Evolutionary conservation across 2,888 invertebrate genomes (phyloP).

Genomic region (Cataglyphis altisquamis): DNA sequence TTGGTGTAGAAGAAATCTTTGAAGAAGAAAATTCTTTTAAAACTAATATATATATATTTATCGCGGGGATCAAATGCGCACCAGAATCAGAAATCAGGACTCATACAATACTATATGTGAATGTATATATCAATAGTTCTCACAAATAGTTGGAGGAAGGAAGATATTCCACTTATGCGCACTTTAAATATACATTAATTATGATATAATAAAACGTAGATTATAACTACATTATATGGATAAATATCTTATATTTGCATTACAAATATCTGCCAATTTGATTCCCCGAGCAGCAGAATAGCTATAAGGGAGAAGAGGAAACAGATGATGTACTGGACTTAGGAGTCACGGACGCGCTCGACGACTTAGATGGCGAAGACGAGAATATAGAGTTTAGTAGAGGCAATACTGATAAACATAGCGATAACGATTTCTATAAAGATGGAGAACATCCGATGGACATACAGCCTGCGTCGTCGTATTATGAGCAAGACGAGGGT

Average conservation of each 20-base stretch:
- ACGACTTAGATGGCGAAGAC: conserved; percentile 85
- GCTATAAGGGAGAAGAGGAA: conserved; percentile 86
- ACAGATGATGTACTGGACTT: conserved; percentile 86
- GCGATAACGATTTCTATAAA: conserved; percentile 81
- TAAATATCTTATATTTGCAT: conserved; percentile 68
- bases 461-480: conserved; percentile 61
- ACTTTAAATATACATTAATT: conserved; percentile 33
- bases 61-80: not conserved
- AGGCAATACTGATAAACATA: conserved; percentile 79
- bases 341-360: conserved; percentile 85
- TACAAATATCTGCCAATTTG: conserved; percentile 82
- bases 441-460: conserved; percentile 77
- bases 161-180: not conserved
- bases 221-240: conserved; percentile 46
- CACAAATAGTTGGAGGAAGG: not conserved
- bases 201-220: conserved; percentile 24
- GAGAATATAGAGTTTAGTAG: conserved; percentile 83
- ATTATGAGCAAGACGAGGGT: conserved; percentile 78
- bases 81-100: not conserved
- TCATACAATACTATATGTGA: conserved; percentile 1
- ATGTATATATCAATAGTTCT: conserved; percentile 14
- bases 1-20: not conserved
- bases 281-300: conserved; percentile 85
- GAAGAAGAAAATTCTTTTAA: not conserved
- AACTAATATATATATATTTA: not conserved